These are phyloP conservation scores for Pipistrellus nathusii DNA, from an alignment of 2,797 vertebrate genomes.

Conservation along the genomic window DNA sequence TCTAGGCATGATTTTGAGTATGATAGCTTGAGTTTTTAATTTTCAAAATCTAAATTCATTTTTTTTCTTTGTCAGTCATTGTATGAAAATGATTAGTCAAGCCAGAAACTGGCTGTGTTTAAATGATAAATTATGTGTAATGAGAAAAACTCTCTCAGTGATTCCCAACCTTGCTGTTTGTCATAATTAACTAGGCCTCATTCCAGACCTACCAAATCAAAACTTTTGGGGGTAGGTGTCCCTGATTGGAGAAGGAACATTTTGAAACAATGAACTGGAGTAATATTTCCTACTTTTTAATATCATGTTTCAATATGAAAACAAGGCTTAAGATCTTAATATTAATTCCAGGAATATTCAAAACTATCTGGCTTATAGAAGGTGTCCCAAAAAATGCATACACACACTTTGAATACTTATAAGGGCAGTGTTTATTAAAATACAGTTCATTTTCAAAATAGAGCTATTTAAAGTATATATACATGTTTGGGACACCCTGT, in stretches of 20 bases:
- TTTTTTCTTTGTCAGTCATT: conserved; percentile 44
- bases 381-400: too few species aligned
- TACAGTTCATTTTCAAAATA: too few species aligned
- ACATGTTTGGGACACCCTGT: too few species aligned
- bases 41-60: conserved; percentile 38
- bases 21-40: conserved; percentile 14
- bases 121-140: conserved; percentile 30
- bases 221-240: background rate
- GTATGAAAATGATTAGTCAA: conserved; percentile 31
- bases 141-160: background rate
- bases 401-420: too few species aligned
- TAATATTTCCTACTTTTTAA: conserved; percentile 21
- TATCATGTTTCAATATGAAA: conserved; percentile 30
- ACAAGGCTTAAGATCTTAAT: background rate
- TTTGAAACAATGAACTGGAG: conserved; percentile 23
- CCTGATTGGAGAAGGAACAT: background rate
- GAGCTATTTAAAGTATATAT: too few species aligned
- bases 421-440: too few species aligned
- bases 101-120: conserved; percentile 16
- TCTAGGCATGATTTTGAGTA: conserved; percentile 3
- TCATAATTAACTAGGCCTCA: background rate
- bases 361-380: background rate
- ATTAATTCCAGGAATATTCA: background rate
- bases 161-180: conserved; percentile 15
- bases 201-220: background rate